Evolutionary conservation across 2,888 invertebrate genomes (phyloP), one percentile per base, ranked within the genome.

Genomic region (Euzetes globulus): DNA sequence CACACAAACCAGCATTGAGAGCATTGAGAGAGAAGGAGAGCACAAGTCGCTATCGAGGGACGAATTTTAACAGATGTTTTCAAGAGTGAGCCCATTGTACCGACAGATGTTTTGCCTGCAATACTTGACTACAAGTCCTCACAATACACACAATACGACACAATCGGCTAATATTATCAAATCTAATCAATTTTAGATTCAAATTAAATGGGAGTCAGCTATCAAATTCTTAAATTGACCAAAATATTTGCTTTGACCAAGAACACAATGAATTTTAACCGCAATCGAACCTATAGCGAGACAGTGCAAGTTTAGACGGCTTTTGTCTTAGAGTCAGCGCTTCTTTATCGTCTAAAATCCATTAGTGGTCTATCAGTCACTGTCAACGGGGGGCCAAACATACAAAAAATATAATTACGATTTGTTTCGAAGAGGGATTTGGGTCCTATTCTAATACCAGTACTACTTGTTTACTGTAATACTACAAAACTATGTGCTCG

Each of bases 1-100:
- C 33, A 33, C 33, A 33, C 33, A 33, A 33, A 33, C 15, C 11
- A 29, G 58, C 7, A 27, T 27, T 7, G 6, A 27, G 58, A 58
- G 13, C 27, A 27, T 27, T 29, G 58, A 58, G 58, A 58, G 58
- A 22, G 22, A 13, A 22, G 15, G 65, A 60, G 65, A 65, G 65
- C 65, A 65, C 65, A 65, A 65, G 65, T 65, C 65, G 65, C 65
- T 65, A 65, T 65, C 65, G 41, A 65, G 71, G 71, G 71, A 52
- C 71, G 52, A 71, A 47, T 50, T 71, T 47, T 71, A 71, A 71
- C 71, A 71, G 71, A 71, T 71, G 71, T 71, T 71, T 71, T 71
- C 71, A 71, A 71, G 71, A 71, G 71, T 25, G 60, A 37, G 37
- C 65, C 65, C 29, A 65, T 65, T 65, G 65, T 65, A 65, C 27